Conservation (phyloP, 2,797 vertebrate species). For the Epinephelus malabaricus region DNA sequence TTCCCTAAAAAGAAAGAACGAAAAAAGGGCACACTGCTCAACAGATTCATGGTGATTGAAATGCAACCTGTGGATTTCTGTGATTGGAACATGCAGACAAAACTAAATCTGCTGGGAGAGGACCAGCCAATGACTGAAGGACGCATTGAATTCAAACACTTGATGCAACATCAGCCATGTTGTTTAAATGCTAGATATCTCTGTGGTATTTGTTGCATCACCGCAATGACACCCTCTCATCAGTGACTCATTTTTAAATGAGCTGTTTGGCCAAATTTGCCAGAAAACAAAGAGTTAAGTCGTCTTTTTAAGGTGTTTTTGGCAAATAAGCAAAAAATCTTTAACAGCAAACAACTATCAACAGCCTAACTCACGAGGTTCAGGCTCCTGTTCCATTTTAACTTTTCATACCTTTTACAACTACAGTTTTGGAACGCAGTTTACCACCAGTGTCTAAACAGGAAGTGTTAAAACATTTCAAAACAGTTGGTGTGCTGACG, state of each 20-base stretch:
- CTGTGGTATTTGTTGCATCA: background rate
- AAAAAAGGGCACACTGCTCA: background rate
- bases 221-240: too few relatives aligned
- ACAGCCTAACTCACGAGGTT: background rate
- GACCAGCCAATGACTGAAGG: background rate
- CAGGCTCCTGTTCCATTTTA: background rate
- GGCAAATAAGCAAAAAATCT: background rate
- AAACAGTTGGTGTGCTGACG: background rate
- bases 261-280: background rate
- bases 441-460: background rate
- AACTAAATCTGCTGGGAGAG: background rate
- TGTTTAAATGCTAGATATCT: background rate
- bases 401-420: background rate
- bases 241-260: background rate
- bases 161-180: background rate
- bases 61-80: background rate
- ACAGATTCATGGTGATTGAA: background rate
- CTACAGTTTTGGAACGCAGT: background rate
- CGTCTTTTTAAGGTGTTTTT: background rate
- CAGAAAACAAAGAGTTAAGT: background rate
- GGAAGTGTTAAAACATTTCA: background rate
- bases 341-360: background rate
- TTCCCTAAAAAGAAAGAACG: conserved; percentile 87
- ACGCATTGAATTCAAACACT: background rate
- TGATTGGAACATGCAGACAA: background rate